Evolutionary conservation across 2,113 vertebrate genomes (phyloP).

Genomic region (Amia ocellicauda): DNA sequence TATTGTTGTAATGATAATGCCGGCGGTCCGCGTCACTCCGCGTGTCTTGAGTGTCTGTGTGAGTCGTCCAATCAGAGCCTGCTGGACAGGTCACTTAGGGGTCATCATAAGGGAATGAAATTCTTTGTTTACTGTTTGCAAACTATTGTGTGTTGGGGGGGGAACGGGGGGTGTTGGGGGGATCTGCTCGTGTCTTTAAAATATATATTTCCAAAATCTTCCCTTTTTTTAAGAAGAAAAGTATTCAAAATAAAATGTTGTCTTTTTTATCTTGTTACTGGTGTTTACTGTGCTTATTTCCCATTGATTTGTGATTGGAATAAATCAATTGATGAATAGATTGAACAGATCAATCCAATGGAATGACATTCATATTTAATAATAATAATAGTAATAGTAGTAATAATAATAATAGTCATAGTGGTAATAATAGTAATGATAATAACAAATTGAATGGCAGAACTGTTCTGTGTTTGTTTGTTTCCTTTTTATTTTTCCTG

Average conservation of each 20-base stretch:
- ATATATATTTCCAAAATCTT: too few relatives aligned
- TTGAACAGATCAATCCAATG: too few relatives aligned
- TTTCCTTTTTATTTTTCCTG: constrained; percentile 50
- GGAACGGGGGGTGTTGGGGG: too few relatives aligned
- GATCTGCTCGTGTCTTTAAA: too few relatives aligned
- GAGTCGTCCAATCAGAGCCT: constrained; percentile 67
- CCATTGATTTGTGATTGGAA: too few relatives aligned
- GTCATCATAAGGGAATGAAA: too few relatives aligned
- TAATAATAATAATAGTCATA: constrained; percentile 72
- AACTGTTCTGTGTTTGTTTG: constrained; percentile 46
- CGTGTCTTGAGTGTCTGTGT: constrained; percentile 35
- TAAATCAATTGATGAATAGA: constrained; percentile 58
- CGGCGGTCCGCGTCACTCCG: too few relatives aligned
- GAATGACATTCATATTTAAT: too few relatives aligned
- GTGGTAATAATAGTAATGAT: constrained; percentile 64
- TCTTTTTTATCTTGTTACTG: constrained; percentile 5
- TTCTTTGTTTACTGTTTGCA: too few relatives aligned
- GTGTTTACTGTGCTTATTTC: constrained; percentile 8
- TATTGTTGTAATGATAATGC: constrained; percentile 36
- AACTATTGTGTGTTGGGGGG: constrained; percentile 26
- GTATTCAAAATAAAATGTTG: background rate
- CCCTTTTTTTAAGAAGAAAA: constrained; percentile 10
- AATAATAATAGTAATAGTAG: constrained; percentile 58
- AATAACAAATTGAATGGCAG: constrained; percentile 61
- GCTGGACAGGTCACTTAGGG: constrained; percentile 79